Evolutionary conservation across 2,888 invertebrate genomes (phyloP).

Genomic region (Ichneumoninae sp.): DNA sequence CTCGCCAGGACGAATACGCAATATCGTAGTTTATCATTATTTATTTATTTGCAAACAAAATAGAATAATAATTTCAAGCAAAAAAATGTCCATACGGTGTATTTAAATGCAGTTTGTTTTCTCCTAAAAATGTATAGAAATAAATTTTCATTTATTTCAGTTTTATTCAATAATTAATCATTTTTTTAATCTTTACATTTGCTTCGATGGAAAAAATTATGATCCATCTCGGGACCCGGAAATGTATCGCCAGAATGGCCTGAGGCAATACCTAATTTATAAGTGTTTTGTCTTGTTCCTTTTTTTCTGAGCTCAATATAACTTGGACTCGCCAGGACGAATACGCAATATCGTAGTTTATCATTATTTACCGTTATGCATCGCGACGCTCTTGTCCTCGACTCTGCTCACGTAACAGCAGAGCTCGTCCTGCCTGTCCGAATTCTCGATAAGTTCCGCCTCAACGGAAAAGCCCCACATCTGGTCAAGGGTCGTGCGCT

Average conservation of each 20-base stretch:
- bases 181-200: not conserved
- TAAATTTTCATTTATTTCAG: not conserved
- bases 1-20: not conserved
- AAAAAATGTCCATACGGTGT: too few relatives aligned
- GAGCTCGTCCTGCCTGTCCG: slow-evolving; percentile 97
- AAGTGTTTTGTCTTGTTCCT: not conserved
- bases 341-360: not conserved
- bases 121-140: not conserved
- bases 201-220: not conserved
- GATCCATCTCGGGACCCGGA: too few relatives aligned
- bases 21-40: slow-evolving; percentile 70
- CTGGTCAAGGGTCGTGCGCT: slow-evolving; percentile 94
- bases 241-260: too few relatives aligned
- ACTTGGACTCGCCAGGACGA: not conserved
- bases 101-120: too few relatives aligned
- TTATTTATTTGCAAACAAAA: slow-evolving; percentile 82
- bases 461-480: slow-evolving; percentile 99
- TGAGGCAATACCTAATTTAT: too few relatives aligned
- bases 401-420: slow-evolving; percentile 99
- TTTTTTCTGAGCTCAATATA: not conserved
- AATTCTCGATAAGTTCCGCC: slow-evolving; percentile 98
- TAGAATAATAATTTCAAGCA: not conserved
- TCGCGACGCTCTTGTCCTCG: slow-evolving; percentile 97
- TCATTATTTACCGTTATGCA: slow-evolving; percentile 93
- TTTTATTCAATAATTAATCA: not conserved